phyloP scores from a whole-genome alignment of 2,888 invertebrate genomes.

The Temnothorax rugatulus region DNA sequence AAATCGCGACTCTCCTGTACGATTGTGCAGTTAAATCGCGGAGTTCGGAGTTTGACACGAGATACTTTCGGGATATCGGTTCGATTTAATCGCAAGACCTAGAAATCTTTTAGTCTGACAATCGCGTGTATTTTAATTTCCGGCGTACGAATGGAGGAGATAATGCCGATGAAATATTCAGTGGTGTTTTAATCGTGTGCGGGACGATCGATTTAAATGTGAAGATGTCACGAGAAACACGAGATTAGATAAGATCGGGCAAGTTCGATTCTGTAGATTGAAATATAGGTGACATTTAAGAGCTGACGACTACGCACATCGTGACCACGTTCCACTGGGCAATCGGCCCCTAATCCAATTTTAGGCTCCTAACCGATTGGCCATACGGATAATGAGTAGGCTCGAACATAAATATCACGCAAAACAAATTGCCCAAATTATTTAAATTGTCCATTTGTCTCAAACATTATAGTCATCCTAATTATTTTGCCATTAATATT shows the following conservation, averaged over 20 bases:
- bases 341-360: constrained; percentile 80
- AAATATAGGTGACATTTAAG: constrained; percentile 59
- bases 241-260: constrained; percentile 25
- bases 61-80: background rate
- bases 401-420: constrained; percentile 9
- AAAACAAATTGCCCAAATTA: background rate
- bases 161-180: constrained; percentile 26
- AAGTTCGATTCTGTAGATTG: constrained; percentile 23
- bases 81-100: background rate
- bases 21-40: background rate
- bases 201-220: background rate
- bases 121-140: background rate
- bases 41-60: background rate
- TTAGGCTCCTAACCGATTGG: constrained; percentile 70
- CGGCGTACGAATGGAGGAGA: background rate
- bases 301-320: constrained; percentile 38
- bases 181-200: background rate
- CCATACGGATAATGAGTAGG: constrained; percentile 19
- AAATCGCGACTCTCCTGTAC: background rate
- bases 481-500: background rate
- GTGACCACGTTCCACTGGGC: constrained; percentile 78
- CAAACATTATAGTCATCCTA: background rate
- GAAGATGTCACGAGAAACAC: background rate
- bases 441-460: background rate
- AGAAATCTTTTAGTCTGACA: background rate